Conservation (phyloP, 2,797 vertebrate species). For the Anolis apletophallus region DNA sequence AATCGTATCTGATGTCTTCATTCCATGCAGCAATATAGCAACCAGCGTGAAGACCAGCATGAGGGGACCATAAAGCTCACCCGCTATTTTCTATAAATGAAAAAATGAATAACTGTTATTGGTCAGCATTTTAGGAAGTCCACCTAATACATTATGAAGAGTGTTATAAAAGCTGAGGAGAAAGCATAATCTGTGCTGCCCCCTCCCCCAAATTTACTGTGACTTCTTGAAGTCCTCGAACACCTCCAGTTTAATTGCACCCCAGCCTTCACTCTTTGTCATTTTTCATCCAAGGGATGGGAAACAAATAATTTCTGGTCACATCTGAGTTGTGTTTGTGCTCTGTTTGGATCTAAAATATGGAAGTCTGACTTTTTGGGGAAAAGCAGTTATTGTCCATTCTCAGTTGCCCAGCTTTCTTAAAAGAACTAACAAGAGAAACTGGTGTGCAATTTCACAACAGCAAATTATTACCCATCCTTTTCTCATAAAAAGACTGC, state of each 20-base stretch:
- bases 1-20: conserved; percentile 97
- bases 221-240: too few species aligned
- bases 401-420: too few species aligned
- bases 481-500: background rate
- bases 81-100: conserved; percentile 89
- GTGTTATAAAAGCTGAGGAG: background rate
- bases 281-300: too few species aligned
- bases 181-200: too few species aligned
- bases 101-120: conserved; percentile 19
- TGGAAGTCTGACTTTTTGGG: too few species aligned
- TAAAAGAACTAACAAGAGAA: background rate
- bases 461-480: background rate
- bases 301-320: too few species aligned
- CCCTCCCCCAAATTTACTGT: too few species aligned
- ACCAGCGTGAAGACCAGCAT: conserved; percentile 98
- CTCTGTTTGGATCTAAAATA: too few species aligned
- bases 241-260: too few species aligned
- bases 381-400: too few species aligned
- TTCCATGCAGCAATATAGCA: conserved; percentile 95
- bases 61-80: conserved; percentile 95
- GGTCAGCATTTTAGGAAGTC: conserved; percentile 13
- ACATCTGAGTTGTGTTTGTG: too few species aligned
- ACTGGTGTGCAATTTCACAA: background rate
- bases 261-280: too few species aligned
- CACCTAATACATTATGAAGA: rapidly evolving